These are phyloP conservation scores for Sciurus vulgaris DNA, from an alignment of 2,797 vertebrate species.

Conservation along the genomic window DNA sequence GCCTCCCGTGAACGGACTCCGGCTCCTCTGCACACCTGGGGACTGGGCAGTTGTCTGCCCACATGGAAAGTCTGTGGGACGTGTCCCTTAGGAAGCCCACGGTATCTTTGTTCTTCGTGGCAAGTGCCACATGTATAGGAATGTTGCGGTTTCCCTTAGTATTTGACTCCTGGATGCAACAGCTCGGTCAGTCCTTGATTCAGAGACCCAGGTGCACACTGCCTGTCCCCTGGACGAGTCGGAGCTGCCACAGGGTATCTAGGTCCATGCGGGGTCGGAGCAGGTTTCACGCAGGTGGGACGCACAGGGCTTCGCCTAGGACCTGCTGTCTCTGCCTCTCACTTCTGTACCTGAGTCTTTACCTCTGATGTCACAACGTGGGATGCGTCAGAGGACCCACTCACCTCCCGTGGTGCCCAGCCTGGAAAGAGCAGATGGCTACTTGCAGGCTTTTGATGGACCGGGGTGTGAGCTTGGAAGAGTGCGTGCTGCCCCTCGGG, in stretches of 20 bases:
- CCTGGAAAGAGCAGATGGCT: not conserved
- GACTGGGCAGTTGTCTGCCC: too few relatives aligned
- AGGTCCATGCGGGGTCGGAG: rapidly evolving
- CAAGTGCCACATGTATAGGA: too few relatives aligned
- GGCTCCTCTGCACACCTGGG: too few relatives aligned
- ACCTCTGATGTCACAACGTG: not conserved
- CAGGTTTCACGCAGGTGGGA: rapidly evolving
- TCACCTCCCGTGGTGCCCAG: not conserved
- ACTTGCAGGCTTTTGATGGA: not conserved
- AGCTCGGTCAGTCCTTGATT: too few relatives aligned
- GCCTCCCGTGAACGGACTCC: not conserved
- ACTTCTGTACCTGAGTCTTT: not conserved
- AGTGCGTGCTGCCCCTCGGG: rapidly evolving
- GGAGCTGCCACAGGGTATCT: rapidly evolving
- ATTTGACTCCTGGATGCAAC: not conserved
- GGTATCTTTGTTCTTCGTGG: too few relatives aligned
- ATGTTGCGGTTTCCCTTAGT: too few relatives aligned
- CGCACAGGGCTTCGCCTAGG: too few relatives aligned
- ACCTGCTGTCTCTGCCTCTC: not conserved
- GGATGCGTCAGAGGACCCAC: not conserved
- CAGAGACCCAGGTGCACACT: rapidly evolving
- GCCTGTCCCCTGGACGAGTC: rapidly evolving
- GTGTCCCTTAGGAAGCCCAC: too few relatives aligned
- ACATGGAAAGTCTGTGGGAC: too few relatives aligned
- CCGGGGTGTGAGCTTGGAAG: rapidly evolving